Percentiles rank a stretch among this genome's conserved stretches.
These are phyloP conservation scores for Drosophila peninsularis DNA, from an alignment of 2,888 invertebrate genomes.

Conservation along the genomic window DNA sequence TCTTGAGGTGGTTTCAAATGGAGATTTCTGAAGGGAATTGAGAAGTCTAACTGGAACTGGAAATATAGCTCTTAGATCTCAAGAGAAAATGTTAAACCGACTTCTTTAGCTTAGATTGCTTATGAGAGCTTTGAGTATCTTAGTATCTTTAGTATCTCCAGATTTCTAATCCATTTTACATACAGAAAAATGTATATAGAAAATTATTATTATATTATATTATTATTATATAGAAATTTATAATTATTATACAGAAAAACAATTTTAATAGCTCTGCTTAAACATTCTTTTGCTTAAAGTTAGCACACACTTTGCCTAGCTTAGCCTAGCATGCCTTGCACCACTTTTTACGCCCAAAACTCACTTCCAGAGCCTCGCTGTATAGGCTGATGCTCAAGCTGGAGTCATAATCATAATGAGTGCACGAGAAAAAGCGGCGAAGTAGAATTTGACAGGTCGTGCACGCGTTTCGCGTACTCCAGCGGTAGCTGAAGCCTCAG, in stretches of 20 bases:
- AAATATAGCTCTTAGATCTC: no score
- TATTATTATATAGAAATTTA: no score
- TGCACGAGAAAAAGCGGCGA: slow-evolving; percentile 58
- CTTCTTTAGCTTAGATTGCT: background rate
- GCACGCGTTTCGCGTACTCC: slow-evolving; percentile 75
- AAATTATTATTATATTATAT: no score
- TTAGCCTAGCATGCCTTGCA: slow-evolving; percentile 38
- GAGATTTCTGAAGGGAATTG: background rate
- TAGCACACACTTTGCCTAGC: background rate
- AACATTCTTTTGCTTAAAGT: background rate
- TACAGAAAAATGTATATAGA: no score
- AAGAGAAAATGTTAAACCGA: no score
- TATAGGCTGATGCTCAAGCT: background rate
- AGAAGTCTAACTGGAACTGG: background rate
- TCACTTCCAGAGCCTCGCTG: background rate
- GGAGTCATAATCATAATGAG: slow-evolving; percentile 77
- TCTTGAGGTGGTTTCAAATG: background rate
- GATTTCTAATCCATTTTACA: background rate
- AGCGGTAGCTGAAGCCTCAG: slow-evolving; percentile 27
- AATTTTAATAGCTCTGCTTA: background rate
- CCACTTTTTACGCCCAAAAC: slow-evolving; percentile 42
- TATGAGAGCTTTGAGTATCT: no score
- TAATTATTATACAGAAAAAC: no score
- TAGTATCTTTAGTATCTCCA: no score
- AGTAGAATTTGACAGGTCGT: slow-evolving; percentile 74